Evolutionary conservation across 2,888 invertebrate species (phyloP), one percentile per base, ranked within the genome.

Genomic region (Ormyrus rosae): DNA sequence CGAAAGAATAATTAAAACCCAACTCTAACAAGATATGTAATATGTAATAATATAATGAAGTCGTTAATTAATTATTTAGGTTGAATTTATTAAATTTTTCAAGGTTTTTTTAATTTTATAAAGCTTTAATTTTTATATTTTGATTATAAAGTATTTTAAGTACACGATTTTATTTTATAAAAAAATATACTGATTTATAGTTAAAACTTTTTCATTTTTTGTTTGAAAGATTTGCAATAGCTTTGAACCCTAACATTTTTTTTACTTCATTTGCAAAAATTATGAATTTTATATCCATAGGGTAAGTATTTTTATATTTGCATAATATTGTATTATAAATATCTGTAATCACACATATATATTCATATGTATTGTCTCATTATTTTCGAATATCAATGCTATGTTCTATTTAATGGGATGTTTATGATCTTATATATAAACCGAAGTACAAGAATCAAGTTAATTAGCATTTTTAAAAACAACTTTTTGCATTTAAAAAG

Each of bases 101-200:
- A 10, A 55, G 10, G 48, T 73, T 64, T 64, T 73, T 64, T 73
- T 55, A 13, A 56, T 64, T 51, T 63, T 63, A 8, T 6, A 53
- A 72, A 63, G 51, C 46, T 55, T 34, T 2, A 34, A 34, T 34
- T 34, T 34, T 34, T 34, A 34, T 34, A 34, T 34, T 34, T 34
- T 34, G 34, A 34, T 34, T 34, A 34, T 53, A 46, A 53, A 58
- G 34, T 51, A 34, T 61, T 53, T 61, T 70, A 60, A 60, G 50
- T 58, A 50, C 34, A 53, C 53, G n/a, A 72, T 71, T 72, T 53
- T 63, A 63, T 63, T 53, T 72, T 51, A 10, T 51, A 51, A 65
- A 19, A 64, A 65, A 61, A 65, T 65, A 48, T 50, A 65, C 10
- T 11, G 13, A 5, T 65, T n/a, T 65, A 19, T 50, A 50, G n/a